Conservation (phyloP, 2,797 vertebrate genomes). For the Nyctalus aviator region DNA sequence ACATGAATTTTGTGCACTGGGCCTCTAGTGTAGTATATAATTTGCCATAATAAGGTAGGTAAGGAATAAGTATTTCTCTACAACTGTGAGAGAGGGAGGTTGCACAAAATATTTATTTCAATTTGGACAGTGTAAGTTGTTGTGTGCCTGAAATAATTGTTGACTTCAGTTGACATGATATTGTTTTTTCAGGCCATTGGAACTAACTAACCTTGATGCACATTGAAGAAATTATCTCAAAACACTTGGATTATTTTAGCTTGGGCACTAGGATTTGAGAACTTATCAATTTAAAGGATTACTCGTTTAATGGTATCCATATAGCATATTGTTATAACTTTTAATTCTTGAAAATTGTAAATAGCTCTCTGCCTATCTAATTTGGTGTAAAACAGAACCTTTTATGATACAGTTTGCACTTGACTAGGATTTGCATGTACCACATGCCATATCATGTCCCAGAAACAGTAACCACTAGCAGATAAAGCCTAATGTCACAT, state of each 20-base stretch:
- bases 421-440: conserved; percentile 46
- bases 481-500: conserved; percentile 45
- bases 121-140: neutral
- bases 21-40: neutral
- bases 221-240: neutral
- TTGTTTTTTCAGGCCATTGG: neutral
- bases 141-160: neutral
- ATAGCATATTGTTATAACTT: neutral
- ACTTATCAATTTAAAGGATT: neutral
- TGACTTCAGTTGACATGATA: neutral
- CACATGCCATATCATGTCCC: conserved; percentile 51
- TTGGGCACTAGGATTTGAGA: neutral
- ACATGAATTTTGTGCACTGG: too few relatives aligned
- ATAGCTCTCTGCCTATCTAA: conserved; percentile 2
- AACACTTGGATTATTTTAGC: neutral
- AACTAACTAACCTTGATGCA: neutral
- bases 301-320: conserved; percentile 9
- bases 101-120: neutral
- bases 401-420: conserved; percentile 47
- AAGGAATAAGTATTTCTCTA: conserved; percentile 11
- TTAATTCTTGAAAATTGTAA: conserved; percentile 53
- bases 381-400: conserved; percentile 27
- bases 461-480: conserved; percentile 44
- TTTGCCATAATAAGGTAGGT: conserved; percentile 2
- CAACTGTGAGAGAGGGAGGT: neutral